Base-by-base conservation (phyloP, 2,888 invertebrate genomes). In the Rutpela maculata region DNA sequence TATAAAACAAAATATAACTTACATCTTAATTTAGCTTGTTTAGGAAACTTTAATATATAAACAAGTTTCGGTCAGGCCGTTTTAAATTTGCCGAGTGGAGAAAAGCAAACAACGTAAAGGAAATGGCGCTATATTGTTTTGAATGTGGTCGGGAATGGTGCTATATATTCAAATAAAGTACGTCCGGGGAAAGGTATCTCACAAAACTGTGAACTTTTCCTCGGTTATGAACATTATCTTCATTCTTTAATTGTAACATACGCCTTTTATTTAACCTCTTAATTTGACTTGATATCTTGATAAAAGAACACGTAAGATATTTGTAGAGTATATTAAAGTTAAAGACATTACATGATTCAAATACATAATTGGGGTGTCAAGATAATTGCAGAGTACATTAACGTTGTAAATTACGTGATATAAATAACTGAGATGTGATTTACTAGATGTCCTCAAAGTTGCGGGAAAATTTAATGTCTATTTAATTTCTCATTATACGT, bases 91-190 rank as follows among this genome's bases (percentile, higher is more conserved):
- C 31, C 26, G 56, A 69, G 59, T 18, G 69, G 35, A 69, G 69
- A 79, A 76, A 78, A 67, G 74, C 79, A 67, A 76, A 76, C 73
- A 75, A 73, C 76, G 70, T 55, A 70, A 69, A 77, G 78, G 76
- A 78, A 80, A 71, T 73, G 79, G 76, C 75, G 70, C 76, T 78
- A 76, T 70, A 79, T 81, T 80, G 80, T 80, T 81, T 77, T 56
- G 78, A 73, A 80, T 75, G 79, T 59, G 74, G 57, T 71, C 55
- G 69, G 76, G 76, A 75, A 76, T 67, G 68, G 72, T 67, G 78
- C 72, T 77, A 75, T 80, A 80, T 75, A 80, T 82, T 80, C 73
- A 78, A 78, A 79, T 78, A 78, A 78, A 78, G 73, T 76, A 75
- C 77, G 78, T 78, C 77, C 77, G 69, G 74, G 57, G 77, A 79